phyloP scores from a whole-genome alignment of 2,888 invertebrate species.

The Diplolepis rosae region DNA sequence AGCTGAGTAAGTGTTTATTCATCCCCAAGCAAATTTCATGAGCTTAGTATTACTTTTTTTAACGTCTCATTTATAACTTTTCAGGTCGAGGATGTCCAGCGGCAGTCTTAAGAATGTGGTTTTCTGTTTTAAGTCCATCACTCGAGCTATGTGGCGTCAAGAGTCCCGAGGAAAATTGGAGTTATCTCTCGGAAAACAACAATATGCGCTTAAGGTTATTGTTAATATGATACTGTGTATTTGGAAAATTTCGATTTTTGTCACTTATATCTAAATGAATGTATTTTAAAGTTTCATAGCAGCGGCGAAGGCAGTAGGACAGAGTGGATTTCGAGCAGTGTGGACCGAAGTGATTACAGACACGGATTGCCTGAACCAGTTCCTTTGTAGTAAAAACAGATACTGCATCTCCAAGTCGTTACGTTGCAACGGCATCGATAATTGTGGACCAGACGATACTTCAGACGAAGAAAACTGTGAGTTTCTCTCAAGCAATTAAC shows the following conservation, averaged over 20 bases:
- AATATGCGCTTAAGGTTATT: constrained; percentile 87
- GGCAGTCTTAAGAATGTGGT: constrained; percentile 92
- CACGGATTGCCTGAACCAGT: constrained; percentile 78
- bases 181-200: constrained; percentile 90
- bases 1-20: constrained; percentile 78
- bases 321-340: constrained; percentile 92
- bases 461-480: constrained; percentile 89
- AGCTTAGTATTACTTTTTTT: too few species aligned
- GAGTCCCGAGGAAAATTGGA: constrained; percentile 83
- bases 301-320: constrained; percentile 95
- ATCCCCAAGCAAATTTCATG: not conserved
- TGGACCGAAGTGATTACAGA: constrained; percentile 92
- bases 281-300: constrained; percentile 86
- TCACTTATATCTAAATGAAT: too few species aligned
- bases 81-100: constrained; percentile 92
- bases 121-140: constrained; percentile 86
- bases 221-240: too few species aligned
- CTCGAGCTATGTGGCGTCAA: constrained; percentile 93
- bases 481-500: constrained; percentile 69
- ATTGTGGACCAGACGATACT: constrained; percentile 88
- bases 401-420: constrained; percentile 87
- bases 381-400: constrained; percentile 82
- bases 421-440: constrained; percentile 85
- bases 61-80: not conserved
- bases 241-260: too few species aligned